Evolutionary conservation across 2,888 invertebrate genomes (phyloP).

Genomic region (Perdita meconis): DNA sequence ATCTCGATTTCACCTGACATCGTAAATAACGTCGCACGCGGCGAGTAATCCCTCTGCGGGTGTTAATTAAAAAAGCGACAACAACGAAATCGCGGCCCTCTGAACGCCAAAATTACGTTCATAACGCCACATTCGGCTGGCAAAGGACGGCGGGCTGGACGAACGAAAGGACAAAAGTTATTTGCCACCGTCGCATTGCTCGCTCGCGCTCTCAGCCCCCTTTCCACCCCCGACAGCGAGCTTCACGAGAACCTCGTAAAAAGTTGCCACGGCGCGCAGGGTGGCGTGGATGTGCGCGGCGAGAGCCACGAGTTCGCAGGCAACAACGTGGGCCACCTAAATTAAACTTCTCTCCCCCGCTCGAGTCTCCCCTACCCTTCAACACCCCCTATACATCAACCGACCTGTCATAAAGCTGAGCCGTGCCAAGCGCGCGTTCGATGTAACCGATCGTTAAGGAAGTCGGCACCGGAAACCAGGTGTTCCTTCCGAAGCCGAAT

Average conservation of each 20-base stretch:
- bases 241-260: slow-evolving; percentile 59
- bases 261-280: slow-evolving; percentile 49
- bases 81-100: not conserved
- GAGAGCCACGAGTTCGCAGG: slow-evolving; percentile 51
- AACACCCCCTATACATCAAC: slow-evolving; percentile 69
- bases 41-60: not conserved
- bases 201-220: not conserved
- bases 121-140: slow-evolving; percentile 22
- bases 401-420: slow-evolving; percentile 70
- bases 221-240: slow-evolving; percentile 18
- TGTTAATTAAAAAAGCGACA: slow-evolving; percentile 28
- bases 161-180: slow-evolving; percentile 58
- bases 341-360: slow-evolving; percentile 74
- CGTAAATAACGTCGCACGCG: not conserved
- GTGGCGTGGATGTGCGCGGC: slow-evolving; percentile 48
- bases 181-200: slow-evolving; percentile 39
- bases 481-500: slow-evolving; percentile 57
- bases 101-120: slow-evolving; percentile 27
- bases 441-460: slow-evolving; percentile 66
- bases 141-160: slow-evolving; percentile 27
- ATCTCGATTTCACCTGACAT: not conserved
- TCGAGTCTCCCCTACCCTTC: slow-evolving; percentile 16
- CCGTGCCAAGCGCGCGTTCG: slow-evolving; percentile 60
- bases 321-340: slow-evolving; percentile 69
- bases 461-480: slow-evolving; percentile 59